phyloP scores from a whole-genome alignment of 2,888 invertebrate species.

The Pollenia amentaria region DNA sequence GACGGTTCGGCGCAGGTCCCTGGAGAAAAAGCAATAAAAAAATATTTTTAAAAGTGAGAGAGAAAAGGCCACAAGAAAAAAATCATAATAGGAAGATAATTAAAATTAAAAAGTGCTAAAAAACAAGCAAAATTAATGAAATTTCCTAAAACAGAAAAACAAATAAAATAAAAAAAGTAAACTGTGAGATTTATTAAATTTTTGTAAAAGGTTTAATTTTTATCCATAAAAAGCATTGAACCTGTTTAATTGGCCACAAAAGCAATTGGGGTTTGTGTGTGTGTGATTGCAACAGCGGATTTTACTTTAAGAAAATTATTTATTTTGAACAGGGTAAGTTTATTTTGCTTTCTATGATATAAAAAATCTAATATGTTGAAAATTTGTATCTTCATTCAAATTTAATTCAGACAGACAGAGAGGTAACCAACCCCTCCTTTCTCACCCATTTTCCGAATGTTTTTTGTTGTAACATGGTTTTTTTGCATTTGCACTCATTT shows the following conservation, averaged over 20 bases:
- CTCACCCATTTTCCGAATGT: neutral
- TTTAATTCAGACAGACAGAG: neutral
- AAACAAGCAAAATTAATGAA: slow-evolving; percentile 13
- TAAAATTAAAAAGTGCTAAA: slow-evolving; percentile 3
- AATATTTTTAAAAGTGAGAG: slow-evolving; percentile 18
- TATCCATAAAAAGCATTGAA: slow-evolving; percentile 45
- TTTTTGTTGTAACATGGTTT: neutral
- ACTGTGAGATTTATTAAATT: neutral
- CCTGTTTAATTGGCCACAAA: slow-evolving; percentile 59
- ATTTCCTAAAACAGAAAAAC: slow-evolving; percentile 1
- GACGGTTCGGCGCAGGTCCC: no score
- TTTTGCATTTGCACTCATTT: slow-evolving; percentile 46
- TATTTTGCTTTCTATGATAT: neutral
- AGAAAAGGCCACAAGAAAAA: slow-evolving; percentile 17
- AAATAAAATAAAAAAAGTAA: neutral
- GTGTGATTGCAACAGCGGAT: slow-evolving; percentile 5
- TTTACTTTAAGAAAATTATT: slow-evolving; percentile 16
- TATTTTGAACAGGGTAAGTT: slow-evolving; percentile 57
- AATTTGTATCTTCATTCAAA: slow-evolving; percentile 13
- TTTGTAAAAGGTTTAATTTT: slow-evolving; percentile 20
- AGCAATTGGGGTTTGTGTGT: slow-evolving; percentile 8
- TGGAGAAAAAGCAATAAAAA: slow-evolving; percentile 51
- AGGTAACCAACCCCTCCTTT: slow-evolving; percentile 42
- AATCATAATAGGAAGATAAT: slow-evolving; percentile 37
- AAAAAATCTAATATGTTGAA: neutral